Evolutionary conservation across 2,888 invertebrate genomes (phyloP).

Genomic region (Aspidiotus rigidus): DNA sequence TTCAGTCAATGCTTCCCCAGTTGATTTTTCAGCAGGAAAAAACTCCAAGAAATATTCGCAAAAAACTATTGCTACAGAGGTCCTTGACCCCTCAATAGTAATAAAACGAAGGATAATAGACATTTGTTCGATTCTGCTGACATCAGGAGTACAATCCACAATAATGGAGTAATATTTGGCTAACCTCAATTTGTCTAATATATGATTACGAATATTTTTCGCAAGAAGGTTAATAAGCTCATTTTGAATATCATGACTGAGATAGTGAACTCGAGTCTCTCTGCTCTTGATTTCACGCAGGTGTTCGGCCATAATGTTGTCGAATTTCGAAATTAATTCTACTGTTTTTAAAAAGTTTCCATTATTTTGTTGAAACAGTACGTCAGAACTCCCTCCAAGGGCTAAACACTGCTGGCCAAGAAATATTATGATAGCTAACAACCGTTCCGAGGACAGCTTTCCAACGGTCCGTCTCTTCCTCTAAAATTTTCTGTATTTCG

Average conservation of each 20-base stretch:
- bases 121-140: not conserved
- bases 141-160: not conserved
- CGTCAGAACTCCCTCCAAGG: constrained; percentile 6
- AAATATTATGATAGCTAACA: constrained; percentile 13
- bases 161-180: constrained; percentile 9
- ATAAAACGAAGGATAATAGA: too few relatives aligned
- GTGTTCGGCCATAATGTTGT: constrained; percentile 20
- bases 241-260: not conserved
- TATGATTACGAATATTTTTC: not conserved
- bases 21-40: constrained; percentile 15
- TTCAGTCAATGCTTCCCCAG: constrained; percentile 14
- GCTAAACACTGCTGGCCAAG: constrained; percentile 21
- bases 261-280: not conserved
- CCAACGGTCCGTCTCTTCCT: constrained; percentile 9
- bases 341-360: too few relatives aligned
- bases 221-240: not conserved
- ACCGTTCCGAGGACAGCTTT: constrained; percentile 15
- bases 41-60: constrained; percentile 15
- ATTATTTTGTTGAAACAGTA: constrained; percentile 20
- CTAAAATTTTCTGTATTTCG: constrained; percentile 10
- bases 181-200: not conserved
- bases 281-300: too few relatives aligned
- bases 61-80: too few relatives aligned
- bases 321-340: not conserved
- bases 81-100: too few relatives aligned